These are phyloP conservation scores for Heliconius hortense DNA, from an alignment of 2,888 invertebrate genomes.

Conservation along the genomic window DNA sequence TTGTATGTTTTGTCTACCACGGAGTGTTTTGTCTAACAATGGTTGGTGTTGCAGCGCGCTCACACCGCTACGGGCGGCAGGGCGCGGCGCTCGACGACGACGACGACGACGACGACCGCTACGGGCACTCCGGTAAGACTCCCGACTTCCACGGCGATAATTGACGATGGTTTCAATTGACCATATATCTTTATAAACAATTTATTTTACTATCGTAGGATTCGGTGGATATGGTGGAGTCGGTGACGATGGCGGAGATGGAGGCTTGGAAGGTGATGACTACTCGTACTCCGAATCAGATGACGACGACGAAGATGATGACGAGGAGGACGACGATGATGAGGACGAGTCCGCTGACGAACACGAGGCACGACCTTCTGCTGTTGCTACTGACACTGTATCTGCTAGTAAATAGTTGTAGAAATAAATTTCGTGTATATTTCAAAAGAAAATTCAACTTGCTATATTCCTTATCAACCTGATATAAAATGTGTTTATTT, in stretches of 20 bases:
- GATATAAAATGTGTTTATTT: not conserved
- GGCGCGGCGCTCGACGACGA: conserved; percentile 86
- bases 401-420: not conserved
- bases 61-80: conserved; percentile 94
- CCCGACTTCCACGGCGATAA: not conserved
- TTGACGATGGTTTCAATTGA: too few relatives aligned
- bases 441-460: not conserved
- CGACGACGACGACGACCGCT: conserved; percentile 82
- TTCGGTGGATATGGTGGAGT: conserved; percentile 46
- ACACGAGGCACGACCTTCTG: conserved; percentile 44
- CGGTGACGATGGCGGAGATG: conserved; percentile 55
- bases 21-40: not conserved
- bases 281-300: conserved; percentile 72
- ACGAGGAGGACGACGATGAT: conserved; percentile 54
- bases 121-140: conserved; percentile 57
- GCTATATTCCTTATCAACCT: not conserved
- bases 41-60: conserved; percentile 60
- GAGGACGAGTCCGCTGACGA: conserved; percentile 56
- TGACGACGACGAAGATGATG: conserved; percentile 75
- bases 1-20: too few relatives aligned
- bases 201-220: not conserved
- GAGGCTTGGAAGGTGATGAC: conserved; percentile 71
- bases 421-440: not conserved
- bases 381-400: not conserved
- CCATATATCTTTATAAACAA: not conserved